These are phyloP conservation scores for Brachypodius melanocephalos DNA, from an alignment of 2,113 vertebrate genomes.

Conservation along the genomic window DNA sequence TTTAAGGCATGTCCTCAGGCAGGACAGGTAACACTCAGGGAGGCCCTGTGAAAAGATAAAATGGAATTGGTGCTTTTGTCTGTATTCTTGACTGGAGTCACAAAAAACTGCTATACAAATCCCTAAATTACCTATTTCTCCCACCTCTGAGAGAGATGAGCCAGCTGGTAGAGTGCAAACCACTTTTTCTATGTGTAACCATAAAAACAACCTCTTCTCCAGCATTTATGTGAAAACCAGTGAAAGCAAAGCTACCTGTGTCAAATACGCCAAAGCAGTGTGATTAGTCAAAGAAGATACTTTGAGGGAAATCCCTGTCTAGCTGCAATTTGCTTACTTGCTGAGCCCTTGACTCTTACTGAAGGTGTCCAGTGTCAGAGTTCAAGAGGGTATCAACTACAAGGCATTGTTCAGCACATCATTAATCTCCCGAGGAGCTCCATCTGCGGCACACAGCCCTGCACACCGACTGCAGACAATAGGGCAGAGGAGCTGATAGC, in stretches of 20 bases:
- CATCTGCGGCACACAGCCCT: not conserved
- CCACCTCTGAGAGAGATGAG: not conserved
- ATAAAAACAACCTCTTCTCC: not conserved
- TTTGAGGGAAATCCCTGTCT: not conserved
- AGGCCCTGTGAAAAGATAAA: not conserved
- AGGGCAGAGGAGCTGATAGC: not conserved
- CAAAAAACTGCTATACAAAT: not conserved
- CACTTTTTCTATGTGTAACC: not conserved
- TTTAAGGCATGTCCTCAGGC: not conserved
- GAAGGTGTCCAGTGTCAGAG: constrained; percentile 39
- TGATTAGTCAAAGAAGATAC: not conserved
- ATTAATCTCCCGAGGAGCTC: not conserved
- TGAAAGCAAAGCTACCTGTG: not conserved
- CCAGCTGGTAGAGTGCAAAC: not conserved
- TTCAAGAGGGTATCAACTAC: constrained; percentile 47
- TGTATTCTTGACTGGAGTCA: not conserved
- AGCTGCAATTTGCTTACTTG: not conserved
- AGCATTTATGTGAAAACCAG: not conserved
- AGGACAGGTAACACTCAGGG: not conserved
- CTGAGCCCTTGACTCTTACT: not conserved
- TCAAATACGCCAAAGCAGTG: not conserved
- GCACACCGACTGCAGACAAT: not conserved
- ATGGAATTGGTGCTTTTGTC: not conserved
- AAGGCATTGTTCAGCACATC: constrained; percentile 25
- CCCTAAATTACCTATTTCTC: not conserved